phyloP scores from a whole-genome alignment of 1,140 invertebrate genomes.

The Galleria mellonella region DNA sequence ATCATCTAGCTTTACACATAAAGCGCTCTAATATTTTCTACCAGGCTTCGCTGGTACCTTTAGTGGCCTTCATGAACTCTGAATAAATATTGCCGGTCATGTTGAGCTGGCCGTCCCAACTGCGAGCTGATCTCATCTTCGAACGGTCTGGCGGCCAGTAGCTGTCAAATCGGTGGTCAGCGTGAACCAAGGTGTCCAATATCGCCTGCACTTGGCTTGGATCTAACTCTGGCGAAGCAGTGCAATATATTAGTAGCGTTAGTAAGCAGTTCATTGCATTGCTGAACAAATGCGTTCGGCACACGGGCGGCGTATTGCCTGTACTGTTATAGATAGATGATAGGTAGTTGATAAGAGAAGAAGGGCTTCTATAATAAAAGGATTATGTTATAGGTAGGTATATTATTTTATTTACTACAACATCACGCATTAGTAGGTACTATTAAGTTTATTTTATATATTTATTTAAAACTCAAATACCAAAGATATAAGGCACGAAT shows the following conservation, averaged over 20 bases:
- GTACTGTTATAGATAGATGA: too few species aligned
- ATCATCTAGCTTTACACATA: neutral
- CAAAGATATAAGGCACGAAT: too few species aligned
- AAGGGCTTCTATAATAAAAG: too few species aligned
- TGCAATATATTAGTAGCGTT: slow-evolving; percentile 34
- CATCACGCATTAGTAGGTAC: too few species aligned
- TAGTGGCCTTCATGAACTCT: slow-evolving; percentile 53
- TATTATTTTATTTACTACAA: too few species aligned
- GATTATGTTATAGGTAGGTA: too few species aligned
- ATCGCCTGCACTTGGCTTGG: slow-evolving; percentile 59
- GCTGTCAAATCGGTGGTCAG: slow-evolving; percentile 48
- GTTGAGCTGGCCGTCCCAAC: slow-evolving; percentile 54
- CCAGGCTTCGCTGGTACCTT: slow-evolving; percentile 43
- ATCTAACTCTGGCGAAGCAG: slow-evolving; percentile 62
- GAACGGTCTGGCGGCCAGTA: slow-evolving; percentile 46
- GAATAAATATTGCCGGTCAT: slow-evolving; percentile 43
- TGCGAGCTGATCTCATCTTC: slow-evolving; percentile 29
- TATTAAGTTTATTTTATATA: too few species aligned
- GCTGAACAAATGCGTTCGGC: neutral
- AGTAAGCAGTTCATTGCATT: slow-evolving; percentile 31
- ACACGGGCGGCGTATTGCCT: too few species aligned
- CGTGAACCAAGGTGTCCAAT: slow-evolving; percentile 50
- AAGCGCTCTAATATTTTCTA: slow-evolving; percentile 17
- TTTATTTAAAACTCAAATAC: too few species aligned
- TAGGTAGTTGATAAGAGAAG: too few species aligned